Conservation (phyloP, 2,113 vertebrate species). For the Penelope pileata region DNA sequence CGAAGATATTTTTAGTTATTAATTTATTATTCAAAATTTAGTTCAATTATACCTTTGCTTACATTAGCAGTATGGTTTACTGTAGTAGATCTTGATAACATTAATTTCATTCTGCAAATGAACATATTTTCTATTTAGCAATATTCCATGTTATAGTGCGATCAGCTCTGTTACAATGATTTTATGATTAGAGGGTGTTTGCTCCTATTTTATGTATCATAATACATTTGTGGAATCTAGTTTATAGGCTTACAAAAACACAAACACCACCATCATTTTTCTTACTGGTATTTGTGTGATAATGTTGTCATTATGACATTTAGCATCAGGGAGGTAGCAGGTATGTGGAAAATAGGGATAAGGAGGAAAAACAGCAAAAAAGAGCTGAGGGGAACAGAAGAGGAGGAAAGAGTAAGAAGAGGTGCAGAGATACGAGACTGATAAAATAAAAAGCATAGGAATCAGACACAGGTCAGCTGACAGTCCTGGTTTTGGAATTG, state of each 20-base stretch:
- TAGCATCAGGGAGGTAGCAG: neutral
- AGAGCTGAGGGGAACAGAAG: neutral
- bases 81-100: conserved; percentile 22
- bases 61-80: conserved; percentile 39
- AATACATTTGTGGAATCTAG: conserved; percentile 43
- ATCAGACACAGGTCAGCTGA: neutral
- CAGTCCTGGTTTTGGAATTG: neutral
- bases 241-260: conserved; percentile 43
- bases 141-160: neutral
- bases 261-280: neutral
- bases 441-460: neutral
- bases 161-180: conserved; percentile 13
- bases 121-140: conserved; percentile 31
- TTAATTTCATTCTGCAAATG: conserved; percentile 48
- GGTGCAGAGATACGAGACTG: neutral
- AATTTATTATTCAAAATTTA: conserved; percentile 47
- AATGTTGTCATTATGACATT: neutral
- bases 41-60: conserved; percentile 56
- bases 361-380: neutral
- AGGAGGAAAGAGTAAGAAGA: neutral
- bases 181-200: conserved; percentile 36
- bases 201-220: conserved; percentile 33
- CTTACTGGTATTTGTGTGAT: neutral
- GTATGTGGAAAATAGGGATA: neutral
- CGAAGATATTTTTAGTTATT: conserved; percentile 28